Conservation (phyloP, 1,140 invertebrate genomes). For the Spodoptera litura region DNA sequence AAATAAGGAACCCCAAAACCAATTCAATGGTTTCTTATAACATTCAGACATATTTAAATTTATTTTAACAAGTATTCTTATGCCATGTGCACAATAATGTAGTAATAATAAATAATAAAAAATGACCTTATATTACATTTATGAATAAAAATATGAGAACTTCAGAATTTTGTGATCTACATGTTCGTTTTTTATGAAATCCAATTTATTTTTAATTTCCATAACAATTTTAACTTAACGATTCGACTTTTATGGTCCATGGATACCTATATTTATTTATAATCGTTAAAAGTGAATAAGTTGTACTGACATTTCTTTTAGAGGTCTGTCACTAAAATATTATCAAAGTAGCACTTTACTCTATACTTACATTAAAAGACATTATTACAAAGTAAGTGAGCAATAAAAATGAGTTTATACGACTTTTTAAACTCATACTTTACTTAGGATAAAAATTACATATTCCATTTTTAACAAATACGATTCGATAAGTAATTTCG, state of each 20-base stretch:
- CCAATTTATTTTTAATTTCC: not conserved
- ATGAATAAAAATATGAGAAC: too few species aligned
- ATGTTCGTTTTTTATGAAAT: too few species aligned
- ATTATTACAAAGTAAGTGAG: conserved; percentile 50
- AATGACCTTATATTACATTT: too few species aligned
- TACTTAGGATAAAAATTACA: conserved; percentile 40
- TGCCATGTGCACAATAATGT: too few species aligned
- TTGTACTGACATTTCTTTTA: conserved; percentile 34
- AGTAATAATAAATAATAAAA: too few species aligned
- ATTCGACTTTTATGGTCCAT: not conserved
- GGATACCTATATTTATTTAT: not conserved
- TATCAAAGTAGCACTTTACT: conserved; percentile 44
- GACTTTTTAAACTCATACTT: conserved; percentile 24
- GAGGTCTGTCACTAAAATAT: conserved; percentile 24
- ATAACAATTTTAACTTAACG: conserved; percentile 4
- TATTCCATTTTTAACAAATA: conserved; percentile 43
- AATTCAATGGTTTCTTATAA: too few species aligned
- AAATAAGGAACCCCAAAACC: too few species aligned
- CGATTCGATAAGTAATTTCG: conserved; percentile 45
- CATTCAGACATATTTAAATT: too few species aligned
- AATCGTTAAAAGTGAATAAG: conserved; percentile 19
- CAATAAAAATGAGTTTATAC: conserved; percentile 48
- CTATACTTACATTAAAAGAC: conserved; percentile 5
- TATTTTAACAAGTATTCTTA: too few species aligned
- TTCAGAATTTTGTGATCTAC: too few species aligned